Evolutionary conservation across 2,113 vertebrate genomes (phyloP).

Genomic region (Scomber japonicus): DNA sequence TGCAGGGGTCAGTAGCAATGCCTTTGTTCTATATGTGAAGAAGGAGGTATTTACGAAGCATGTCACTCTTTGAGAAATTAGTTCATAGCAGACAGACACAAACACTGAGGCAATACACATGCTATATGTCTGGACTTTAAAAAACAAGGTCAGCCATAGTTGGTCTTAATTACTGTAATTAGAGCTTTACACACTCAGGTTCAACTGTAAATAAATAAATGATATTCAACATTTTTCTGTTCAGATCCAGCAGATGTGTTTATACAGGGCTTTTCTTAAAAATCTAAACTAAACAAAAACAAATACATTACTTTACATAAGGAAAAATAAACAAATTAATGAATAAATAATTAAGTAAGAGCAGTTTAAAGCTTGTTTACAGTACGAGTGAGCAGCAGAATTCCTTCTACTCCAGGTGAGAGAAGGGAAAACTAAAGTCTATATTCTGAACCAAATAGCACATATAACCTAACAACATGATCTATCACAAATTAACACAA

Average conservation of each 20-base stretch:
- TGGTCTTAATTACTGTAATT: not conserved
- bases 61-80: conserved; percentile 56
- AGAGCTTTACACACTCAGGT: not conserved
- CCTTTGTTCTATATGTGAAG: conserved; percentile 35
- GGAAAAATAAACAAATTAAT: conserved; percentile 28
- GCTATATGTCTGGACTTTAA: conserved; percentile 18
- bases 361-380: not conserved
- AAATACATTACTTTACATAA: not conserved
- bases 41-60: conserved; percentile 53
- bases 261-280: not conserved
- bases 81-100: conserved; percentile 41
- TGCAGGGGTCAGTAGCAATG: conserved; percentile 25
- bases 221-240: conserved; percentile 1
- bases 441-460: conserved; percentile 29
- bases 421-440: conserved; percentile 12
- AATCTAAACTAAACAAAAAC: not conserved
- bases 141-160: not conserved
- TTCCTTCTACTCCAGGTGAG: conserved; percentile 26
- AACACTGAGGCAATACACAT: conserved; percentile 28
- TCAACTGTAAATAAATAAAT: conserved; percentile 42
- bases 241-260: conserved; percentile 1
- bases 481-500: conserved; percentile 22
- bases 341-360: conserved; percentile 1
- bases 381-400: not conserved
- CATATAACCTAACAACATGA: conserved; percentile 19